Evolutionary conservation across 2,113 vertebrate genomes (phyloP).

Genomic region (Narcine bancroftii): DNA sequence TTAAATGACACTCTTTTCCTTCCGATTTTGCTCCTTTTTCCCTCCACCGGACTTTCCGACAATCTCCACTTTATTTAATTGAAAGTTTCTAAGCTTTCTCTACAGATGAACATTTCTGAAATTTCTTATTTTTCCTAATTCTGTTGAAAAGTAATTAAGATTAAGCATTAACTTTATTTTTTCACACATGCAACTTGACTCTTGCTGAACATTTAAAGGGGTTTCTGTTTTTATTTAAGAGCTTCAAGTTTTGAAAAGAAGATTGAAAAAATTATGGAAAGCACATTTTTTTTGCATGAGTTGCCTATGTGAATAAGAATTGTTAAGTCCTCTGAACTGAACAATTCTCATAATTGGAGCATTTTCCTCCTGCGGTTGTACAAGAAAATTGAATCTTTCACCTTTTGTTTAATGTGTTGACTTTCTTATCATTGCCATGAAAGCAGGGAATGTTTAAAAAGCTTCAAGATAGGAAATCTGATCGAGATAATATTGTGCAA

Average conservation of each 20-base stretch:
- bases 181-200: no score
- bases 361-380: not conserved
- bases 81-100: no score
- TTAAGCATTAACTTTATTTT: no score
- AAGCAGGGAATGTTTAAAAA: not conserved
- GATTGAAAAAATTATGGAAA: not conserved
- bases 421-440: not conserved
- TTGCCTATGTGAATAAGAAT: not conserved
- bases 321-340: not conserved
- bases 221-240: no score
- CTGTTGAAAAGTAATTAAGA: no score
- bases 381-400: not conserved
- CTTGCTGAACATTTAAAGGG: no score
- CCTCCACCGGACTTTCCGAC: no score
- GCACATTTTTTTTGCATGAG: not conserved
- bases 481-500: not conserved
- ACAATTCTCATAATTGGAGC: not conserved
- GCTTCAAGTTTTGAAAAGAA: not conserved
- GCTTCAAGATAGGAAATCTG: not conserved
- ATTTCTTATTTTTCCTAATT: no score
- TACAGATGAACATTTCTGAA: no score
- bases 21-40: no score
- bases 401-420: conserved; percentile 3
- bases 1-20: no score
- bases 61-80: no score